Evolutionary conservation across 2,888 invertebrate species (phyloP).

Genomic region (Griposia aprilina): DNA sequence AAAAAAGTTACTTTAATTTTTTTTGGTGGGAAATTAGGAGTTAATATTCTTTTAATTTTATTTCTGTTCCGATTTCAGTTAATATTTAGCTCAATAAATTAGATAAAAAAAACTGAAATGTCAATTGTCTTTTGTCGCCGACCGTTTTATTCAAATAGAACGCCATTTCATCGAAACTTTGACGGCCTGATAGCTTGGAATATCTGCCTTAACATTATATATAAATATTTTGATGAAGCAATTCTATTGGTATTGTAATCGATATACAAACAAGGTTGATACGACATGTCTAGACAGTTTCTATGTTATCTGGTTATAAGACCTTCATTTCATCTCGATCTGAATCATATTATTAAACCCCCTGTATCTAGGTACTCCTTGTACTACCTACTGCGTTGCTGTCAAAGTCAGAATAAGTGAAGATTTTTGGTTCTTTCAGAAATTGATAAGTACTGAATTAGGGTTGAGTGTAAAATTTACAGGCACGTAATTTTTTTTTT

Average conservation of each 20-base stretch:
- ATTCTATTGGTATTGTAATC: constrained; percentile 27
- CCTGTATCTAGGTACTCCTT: neutral
- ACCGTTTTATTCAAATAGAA: constrained; percentile 3
- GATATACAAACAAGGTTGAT: constrained; percentile 21
- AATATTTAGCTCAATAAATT: neutral
- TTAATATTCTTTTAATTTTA: neutral
- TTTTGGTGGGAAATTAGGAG: too few relatives aligned
- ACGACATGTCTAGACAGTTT: constrained; percentile 56
- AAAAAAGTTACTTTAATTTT: too few relatives aligned
- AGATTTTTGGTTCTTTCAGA: too few relatives aligned
- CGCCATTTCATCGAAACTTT: constrained; percentile 4
- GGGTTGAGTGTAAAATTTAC: neutral
- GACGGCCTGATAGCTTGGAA: neutral
- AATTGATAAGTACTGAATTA: too few relatives aligned
- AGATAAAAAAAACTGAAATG: neutral
- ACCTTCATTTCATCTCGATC: constrained; percentile 23
- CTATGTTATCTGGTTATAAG: constrained; percentile 25
- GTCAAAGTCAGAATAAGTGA: constrained; percentile 5
- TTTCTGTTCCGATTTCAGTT: neutral
- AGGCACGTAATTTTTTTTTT: too few relatives aligned
- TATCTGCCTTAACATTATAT: constrained; percentile 7
- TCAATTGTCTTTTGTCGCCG: neutral
- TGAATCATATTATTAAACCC: constrained; percentile 29
- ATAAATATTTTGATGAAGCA: constrained; percentile 32
- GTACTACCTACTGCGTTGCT: neutral